These are phyloP conservation scores for Antechinus flavipes DNA, from an alignment of 2,113 vertebrate genomes.

Conservation along the genomic window DNA sequence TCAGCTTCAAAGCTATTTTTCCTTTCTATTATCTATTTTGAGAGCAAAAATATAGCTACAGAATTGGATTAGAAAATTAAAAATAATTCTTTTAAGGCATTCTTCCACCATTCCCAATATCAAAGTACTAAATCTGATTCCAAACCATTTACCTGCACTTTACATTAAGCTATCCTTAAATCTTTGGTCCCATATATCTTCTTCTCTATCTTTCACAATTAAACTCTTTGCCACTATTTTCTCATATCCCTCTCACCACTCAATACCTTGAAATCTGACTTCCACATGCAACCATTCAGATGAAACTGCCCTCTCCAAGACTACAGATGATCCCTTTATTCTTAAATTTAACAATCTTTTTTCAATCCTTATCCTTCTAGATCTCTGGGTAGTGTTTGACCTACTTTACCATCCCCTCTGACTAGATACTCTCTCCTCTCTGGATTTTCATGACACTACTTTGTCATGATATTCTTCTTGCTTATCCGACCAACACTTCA, in stretches of 20 bases:
- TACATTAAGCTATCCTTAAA: not conserved
- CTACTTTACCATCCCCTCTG: not conserved
- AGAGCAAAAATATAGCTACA: not conserved
- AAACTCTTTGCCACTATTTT: not conserved
- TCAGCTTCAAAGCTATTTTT: not conserved
- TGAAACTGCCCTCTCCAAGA: not conserved
- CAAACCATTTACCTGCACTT: not conserved
- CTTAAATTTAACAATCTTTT: not conserved
- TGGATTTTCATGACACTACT: not conserved
- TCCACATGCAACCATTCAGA: not conserved
- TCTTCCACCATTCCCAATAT: constrained; percentile 29
- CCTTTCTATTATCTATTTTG: constrained; percentile 8
- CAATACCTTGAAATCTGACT: not conserved
- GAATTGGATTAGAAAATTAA: constrained; percentile 46
- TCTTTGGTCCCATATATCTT: not conserved
- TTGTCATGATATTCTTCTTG: not conserved
- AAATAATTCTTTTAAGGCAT: constrained; percentile 16
- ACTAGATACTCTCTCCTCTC: not conserved
- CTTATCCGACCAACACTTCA: not conserved
- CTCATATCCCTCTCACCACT: not conserved
- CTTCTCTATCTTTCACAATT: not conserved
- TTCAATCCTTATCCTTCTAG: not conserved
- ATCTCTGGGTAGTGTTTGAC: not conserved
- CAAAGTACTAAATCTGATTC: constrained; percentile 16
- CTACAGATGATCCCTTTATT: not conserved